Percentiles rank a stretch among this genome's conserved stretches.
Evolutionary conservation across 1,140 invertebrate genomes (phyloP).

Genomic region (Ctenoplectra terminalis): DNA sequence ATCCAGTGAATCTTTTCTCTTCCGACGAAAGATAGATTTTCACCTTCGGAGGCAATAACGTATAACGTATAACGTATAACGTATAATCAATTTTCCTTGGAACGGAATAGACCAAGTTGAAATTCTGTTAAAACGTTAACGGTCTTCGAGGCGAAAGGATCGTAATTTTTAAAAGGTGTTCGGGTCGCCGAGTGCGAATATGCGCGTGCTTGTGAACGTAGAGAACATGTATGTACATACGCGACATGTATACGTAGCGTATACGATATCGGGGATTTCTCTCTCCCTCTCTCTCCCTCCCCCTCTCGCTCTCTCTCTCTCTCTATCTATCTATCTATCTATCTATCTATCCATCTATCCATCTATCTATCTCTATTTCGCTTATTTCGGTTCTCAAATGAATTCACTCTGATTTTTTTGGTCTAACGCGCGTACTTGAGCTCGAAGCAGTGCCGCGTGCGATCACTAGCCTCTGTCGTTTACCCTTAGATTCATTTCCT

Average conservation of each 20-base stretch:
- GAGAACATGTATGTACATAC: no score
- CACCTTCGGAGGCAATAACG: not conserved
- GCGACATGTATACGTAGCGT: not conserved
- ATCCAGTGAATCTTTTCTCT: not conserved
- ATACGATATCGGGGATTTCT: no score
- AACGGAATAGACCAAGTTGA: constrained; percentile 11
- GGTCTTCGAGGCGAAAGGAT: constrained; percentile 15
- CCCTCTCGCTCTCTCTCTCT: no score
- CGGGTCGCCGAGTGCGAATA: not conserved
- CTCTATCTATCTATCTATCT: no score
- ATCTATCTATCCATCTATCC: no score
- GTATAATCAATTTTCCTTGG: constrained; percentile 20
- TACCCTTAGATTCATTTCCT: not conserved
- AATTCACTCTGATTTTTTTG: no score
- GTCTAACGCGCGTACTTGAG: no score
- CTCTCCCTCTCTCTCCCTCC: not conserved
- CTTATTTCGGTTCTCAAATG: no score
- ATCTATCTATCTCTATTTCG: no score
- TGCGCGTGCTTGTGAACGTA: not conserved
- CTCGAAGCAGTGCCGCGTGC: no score
- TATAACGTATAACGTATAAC: constrained; percentile 22
- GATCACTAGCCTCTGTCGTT: no score
- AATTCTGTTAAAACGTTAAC: constrained; percentile 29
- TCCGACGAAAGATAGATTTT: constrained; percentile 24
- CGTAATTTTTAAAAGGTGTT: constrained; percentile 33